Evolutionary conservation across 2,888 invertebrate genomes (phyloP).

Genomic region (Coelopa pilipes): DNA sequence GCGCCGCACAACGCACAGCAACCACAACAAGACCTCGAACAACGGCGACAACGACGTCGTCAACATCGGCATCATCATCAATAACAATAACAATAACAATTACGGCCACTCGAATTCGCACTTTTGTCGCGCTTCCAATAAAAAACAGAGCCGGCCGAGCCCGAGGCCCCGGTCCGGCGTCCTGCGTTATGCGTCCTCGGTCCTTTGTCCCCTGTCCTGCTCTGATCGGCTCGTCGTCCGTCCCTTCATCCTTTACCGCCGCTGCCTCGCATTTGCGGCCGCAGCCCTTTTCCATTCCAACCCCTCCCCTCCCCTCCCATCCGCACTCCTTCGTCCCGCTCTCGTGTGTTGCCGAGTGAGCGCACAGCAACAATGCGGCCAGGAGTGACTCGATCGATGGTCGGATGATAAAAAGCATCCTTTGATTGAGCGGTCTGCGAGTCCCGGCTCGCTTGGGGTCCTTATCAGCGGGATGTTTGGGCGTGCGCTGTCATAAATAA

Average conservation of each 20-base stretch:
- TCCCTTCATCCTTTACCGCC: slow-evolving; percentile 4
- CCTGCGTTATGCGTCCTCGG: neutral
- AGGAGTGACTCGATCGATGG: slow-evolving; percentile 17
- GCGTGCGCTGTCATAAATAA: slow-evolving; percentile 17
- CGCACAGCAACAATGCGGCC: slow-evolving; percentile 17
- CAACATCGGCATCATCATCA: neutral
- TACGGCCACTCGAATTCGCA: slow-evolving; percentile 2
- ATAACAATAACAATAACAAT: neutral
- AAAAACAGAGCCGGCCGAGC: too few relatives aligned
- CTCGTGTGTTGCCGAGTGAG: slow-evolving; percentile 4
- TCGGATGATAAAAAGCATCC: neutral
- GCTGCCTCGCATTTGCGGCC: neutral
- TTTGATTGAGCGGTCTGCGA: neutral
- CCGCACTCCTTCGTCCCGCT: slow-evolving; percentile 17
- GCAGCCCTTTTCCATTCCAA: neutral
- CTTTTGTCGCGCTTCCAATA: neutral
- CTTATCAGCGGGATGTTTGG: slow-evolving; percentile 14
- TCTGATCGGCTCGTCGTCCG: too few relatives aligned
- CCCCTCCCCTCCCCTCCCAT: slow-evolving; percentile 3
- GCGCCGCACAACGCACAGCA: neutral
- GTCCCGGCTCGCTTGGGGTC: too few relatives aligned
- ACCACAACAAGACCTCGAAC: neutral
- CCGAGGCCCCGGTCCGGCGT: too few relatives aligned
- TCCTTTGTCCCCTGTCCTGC: too few relatives aligned
- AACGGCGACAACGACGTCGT: too few relatives aligned